Conservation (phyloP, 2,113 vertebrate species). For the Toxostoma redivivum region DNA sequence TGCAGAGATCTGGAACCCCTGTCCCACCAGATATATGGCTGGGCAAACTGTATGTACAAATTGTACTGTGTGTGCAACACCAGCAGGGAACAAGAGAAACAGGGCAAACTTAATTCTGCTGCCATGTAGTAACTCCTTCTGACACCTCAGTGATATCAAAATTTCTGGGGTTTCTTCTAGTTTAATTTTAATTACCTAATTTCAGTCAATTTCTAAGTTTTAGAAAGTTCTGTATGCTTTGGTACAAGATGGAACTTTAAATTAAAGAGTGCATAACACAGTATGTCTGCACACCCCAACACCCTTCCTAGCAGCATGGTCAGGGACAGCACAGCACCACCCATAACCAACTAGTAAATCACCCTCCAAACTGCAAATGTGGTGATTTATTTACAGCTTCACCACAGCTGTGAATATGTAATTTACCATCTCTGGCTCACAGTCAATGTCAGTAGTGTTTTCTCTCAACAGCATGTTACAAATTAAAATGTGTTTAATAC, state of each 20-base stretch:
- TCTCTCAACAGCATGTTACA: background rate
- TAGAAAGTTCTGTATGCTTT: background rate
- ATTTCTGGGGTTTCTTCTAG: background rate
- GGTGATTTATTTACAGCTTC: background rate
- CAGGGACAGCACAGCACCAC: background rate
- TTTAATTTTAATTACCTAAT: background rate
- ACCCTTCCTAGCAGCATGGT: rapidly evolving
- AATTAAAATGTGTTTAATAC: background rate
- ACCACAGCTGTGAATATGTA: background rate
- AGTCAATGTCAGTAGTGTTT: background rate
- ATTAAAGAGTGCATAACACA: background rate
- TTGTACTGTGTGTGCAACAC: background rate
- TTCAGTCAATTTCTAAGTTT: background rate
- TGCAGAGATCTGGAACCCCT: rapidly evolving
- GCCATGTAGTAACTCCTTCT: background rate
- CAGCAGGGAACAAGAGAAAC: background rate
- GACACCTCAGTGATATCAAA: background rate
- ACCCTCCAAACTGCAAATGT: background rate
- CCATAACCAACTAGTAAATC: background rate
- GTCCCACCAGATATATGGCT: rapidly evolving
- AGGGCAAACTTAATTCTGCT: background rate
- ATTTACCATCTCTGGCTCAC: background rate
- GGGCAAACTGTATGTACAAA: background rate
- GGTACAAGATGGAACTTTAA: background rate
- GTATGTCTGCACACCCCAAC: background rate